These are phyloP conservation scores for Pogonocichla stellata DNA, from an alignment of 2,113 vertebrate genomes.

Conservation along the genomic window DNA sequence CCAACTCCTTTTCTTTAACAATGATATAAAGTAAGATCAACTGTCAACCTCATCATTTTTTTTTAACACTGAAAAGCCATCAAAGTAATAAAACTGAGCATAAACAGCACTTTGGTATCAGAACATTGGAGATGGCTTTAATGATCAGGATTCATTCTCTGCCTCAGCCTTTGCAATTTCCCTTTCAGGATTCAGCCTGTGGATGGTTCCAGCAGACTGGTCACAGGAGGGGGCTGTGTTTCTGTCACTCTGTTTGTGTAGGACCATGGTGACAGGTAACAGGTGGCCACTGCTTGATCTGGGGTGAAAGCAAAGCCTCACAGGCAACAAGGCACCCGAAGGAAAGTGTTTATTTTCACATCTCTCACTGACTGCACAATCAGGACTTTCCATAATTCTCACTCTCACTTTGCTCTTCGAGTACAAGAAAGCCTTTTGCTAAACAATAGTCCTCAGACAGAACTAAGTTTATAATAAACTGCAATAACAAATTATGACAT, in stretches of 20 bases:
- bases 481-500: background rate
- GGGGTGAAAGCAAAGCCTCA: slow-evolving; percentile 50
- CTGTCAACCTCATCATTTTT: background rate
- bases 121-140: background rate
- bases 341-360: slow-evolving; percentile 49
- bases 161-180: background rate
- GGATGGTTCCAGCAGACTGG: background rate
- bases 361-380: slow-evolving; percentile 64
- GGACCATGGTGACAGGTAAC: slow-evolving; percentile 15
- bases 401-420: slow-evolving; percentile 69
- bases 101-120: background rate
- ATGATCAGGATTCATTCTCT: background rate
- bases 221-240: background rate
- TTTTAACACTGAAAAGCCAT: background rate
- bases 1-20: background rate
- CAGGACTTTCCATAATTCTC: slow-evolving; percentile 76
- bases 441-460: slow-evolving; percentile 71
- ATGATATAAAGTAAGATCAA: background rate
- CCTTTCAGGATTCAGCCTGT: slow-evolving; percentile 5
- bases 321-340: slow-evolving; percentile 59
- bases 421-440: slow-evolving; percentile 67
- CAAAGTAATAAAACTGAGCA: background rate
- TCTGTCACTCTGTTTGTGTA: background rate
- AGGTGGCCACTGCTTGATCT: slow-evolving; percentile 36
- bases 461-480: slow-evolving; percentile 53